A percentile compares a stretch with the other conserved stretches of the same genome.
Evolutionary conservation across 2,797 vertebrate species (phyloP).

Genomic region (Vespertilio murinus): DNA sequence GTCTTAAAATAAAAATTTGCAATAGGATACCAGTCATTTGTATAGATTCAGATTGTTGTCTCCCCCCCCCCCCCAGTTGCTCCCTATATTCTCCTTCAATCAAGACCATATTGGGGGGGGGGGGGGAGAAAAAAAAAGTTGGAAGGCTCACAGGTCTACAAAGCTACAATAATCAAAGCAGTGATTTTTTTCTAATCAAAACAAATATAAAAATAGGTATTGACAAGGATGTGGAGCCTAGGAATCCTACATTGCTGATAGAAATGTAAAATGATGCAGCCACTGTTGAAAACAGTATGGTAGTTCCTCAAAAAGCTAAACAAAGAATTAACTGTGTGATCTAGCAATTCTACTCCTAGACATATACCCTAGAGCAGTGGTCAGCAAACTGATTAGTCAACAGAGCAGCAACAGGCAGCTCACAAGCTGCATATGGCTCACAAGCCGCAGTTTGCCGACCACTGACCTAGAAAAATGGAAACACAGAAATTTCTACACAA

Average conservation of each 20-base stretch:
- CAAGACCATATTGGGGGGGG: not conserved
- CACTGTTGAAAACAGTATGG: not conserved
- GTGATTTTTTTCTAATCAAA: not conserved
- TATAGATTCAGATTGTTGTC: no score
- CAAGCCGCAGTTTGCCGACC: no score
- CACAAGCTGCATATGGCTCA: no score
- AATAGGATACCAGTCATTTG: no score
- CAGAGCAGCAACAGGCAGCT: no score
- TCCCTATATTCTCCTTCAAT: not conserved
- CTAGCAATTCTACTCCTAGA: not conserved
- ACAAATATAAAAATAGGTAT: not conserved
- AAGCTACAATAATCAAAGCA: not conserved
- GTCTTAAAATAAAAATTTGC: no score
- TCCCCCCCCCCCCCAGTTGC: no score
- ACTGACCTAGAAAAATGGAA: no score
- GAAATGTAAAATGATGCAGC: not conserved
- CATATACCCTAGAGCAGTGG: not conserved
- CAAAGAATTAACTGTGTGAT: not conserved
- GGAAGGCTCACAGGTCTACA: not conserved
- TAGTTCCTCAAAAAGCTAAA: not conserved
- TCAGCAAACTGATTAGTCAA: no score
- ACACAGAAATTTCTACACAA: no score
- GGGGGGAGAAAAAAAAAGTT: not conserved
- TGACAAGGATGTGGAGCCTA: not conserved
- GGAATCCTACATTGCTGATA: not conserved